Evolutionary conservation across 1,140 invertebrate species (phyloP), one percentile per base, ranked within the genome.

Genomic region (Penaeus chinensis): DNA sequence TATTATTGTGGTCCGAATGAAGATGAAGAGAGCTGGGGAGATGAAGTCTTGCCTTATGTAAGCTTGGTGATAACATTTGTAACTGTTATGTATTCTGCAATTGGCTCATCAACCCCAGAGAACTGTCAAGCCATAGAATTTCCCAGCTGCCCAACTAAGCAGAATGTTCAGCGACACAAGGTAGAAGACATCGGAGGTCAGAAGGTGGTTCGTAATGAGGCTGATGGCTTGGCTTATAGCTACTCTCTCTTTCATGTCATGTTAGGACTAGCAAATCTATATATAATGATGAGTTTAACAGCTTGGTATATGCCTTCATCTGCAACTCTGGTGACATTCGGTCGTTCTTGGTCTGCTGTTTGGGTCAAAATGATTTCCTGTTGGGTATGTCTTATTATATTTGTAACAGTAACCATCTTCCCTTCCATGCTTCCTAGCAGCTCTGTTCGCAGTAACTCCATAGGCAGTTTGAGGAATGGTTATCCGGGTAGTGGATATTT

Each of bases 251-350:
- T 99, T 94, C 99, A 99, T 93, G 94, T 99, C 81, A 98, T 99
- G 93, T 98, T 99, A 92, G 96, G 95, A 22, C 94, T 99, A 86
- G 98, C 98, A 54, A 98, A 98, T 0, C 94, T 99, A 0, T 99
- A 99, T 92, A 95, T 99, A 63, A 99, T 99, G 99, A 99, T 99
- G 99, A 99, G 98, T 1, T 94, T 99, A 42, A 99, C 99, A 88
- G 99, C 99, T 92, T 99, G 99, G 98, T 99, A 97, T 93, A 96
- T 96, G 97, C 99, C 95, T 96, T 96, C 93, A 91, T 37, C 24
- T 79, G 85, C 85, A 66, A 89, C 71, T 65, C 74, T 90, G 60
- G 85, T 89, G 78, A 89, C 87, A 54, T 91, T 89, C 89, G 76
- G 89, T 42, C 77, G 84, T 37, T 82, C 69, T 2, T 91, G 86